Conservation (phyloP, 2,113 vertebrate species). For the Myrmecophaga tridactyla region DNA sequence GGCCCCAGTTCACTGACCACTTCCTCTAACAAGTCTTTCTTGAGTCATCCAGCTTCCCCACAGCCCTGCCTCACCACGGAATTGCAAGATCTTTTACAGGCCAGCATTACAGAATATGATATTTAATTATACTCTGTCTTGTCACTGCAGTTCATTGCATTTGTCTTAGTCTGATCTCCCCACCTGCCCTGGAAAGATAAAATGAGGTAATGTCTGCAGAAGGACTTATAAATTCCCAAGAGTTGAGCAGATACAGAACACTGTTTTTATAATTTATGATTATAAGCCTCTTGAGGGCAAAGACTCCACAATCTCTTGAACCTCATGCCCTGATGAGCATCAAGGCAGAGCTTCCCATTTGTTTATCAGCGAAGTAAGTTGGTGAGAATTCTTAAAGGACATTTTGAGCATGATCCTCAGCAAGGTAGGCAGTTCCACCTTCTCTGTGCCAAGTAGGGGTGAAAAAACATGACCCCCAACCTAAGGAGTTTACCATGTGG, state of each 20-base stretch:
- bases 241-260: not conserved
- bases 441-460: not conserved
- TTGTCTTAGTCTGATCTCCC: slow-evolving; percentile 30
- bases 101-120: not conserved
- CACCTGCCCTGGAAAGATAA: slow-evolving; percentile 48
- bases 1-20: not conserved
- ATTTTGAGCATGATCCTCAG: not conserved
- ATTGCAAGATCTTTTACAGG: not conserved
- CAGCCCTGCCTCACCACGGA: not conserved
- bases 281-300: slow-evolving; percentile 61
- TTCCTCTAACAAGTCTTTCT: not conserved
- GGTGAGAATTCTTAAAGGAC: not conserved
- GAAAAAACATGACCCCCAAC: not conserved
- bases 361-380: not conserved
- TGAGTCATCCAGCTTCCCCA: not conserved
- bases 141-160: not conserved
- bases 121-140: not conserved
- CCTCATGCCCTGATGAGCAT: not conserved
- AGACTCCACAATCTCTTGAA: not conserved
- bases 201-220: slow-evolving; percentile 73
- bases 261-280: slow-evolving; percentile 55
- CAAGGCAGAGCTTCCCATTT: not conserved
- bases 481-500: not conserved
- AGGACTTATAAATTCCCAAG: slow-evolving; percentile 59
- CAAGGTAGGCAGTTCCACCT: not conserved